These are phyloP conservation scores for Imbricaverruca yamaguchii DNA, from an alignment of 2,888 invertebrate species.

Conservation along the genomic window DNA sequence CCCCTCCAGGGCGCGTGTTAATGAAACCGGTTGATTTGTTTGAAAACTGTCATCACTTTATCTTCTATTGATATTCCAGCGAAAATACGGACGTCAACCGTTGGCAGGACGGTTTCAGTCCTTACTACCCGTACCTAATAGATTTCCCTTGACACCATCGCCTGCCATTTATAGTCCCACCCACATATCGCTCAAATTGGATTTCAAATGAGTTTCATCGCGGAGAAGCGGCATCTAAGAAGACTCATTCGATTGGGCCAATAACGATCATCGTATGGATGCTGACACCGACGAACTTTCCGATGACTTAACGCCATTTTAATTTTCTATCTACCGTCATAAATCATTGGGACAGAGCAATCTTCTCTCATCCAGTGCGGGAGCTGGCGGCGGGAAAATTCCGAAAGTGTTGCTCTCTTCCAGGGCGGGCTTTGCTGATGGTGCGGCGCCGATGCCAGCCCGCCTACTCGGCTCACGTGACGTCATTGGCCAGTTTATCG, in stretches of 20 bases:
- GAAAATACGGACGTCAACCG: too few relatives aligned
- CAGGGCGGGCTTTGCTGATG: too few relatives aligned
- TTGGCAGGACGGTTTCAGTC: too few relatives aligned
- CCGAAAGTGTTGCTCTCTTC: too few relatives aligned
- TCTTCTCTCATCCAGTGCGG: background rate
- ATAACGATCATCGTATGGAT: background rate
- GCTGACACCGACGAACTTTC: background rate
- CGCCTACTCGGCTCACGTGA: background rate
- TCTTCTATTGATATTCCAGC: too few relatives aligned
- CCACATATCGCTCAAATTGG: background rate
- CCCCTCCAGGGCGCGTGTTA: too few relatives aligned
- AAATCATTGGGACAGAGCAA: constrained; percentile 8
- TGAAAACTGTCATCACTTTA: too few relatives aligned
- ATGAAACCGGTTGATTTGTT: too few relatives aligned
- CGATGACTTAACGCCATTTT: constrained; percentile 17
- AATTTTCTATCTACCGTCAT: constrained; percentile 3
- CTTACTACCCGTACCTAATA: too few relatives aligned
- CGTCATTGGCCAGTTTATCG: background rate
- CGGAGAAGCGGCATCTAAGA: background rate
- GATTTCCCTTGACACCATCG: too few relatives aligned
- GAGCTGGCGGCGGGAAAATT: too few relatives aligned
- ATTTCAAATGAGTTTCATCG: background rate
- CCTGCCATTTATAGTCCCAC: background rate
- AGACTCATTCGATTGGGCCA: background rate
- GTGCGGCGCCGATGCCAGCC: too few relatives aligned